These are phyloP conservation scores for Callyntrura guangdongensis DNA, from an alignment of 2,888 invertebrate genomes.

Conservation along the genomic window DNA sequence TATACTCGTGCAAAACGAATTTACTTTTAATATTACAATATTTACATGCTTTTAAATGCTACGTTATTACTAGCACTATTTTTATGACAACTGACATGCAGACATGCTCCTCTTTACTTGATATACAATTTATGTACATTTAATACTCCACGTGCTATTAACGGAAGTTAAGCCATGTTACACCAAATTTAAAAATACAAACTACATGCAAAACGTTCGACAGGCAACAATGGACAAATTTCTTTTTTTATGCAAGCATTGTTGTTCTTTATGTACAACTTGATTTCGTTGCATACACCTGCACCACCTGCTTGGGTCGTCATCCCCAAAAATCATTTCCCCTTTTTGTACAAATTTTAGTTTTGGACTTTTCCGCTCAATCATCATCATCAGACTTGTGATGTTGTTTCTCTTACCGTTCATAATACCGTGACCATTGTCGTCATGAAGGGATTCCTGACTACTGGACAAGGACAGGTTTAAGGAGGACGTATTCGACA, in stretches of 20 bases:
- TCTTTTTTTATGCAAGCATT: neutral
- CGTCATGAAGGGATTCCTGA: conserved; percentile 73
- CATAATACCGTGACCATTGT: conserved; percentile 57
- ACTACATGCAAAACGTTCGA: neutral
- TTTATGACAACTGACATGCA: neutral
- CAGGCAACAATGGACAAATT: neutral
- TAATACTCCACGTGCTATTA: neutral
- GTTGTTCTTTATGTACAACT: neutral
- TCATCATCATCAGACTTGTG: neutral
- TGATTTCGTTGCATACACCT: too few relatives aligned
- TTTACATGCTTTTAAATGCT: neutral
- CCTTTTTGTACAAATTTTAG: neutral
- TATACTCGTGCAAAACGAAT: neutral
- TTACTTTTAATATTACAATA: neutral
- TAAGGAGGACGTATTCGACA: conserved; percentile 37
- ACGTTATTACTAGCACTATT: neutral
- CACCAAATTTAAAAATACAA: neutral
- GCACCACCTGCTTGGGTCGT: too few relatives aligned
- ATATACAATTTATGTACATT: neutral
- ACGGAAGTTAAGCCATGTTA: neutral
- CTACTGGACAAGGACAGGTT: conserved; percentile 70
- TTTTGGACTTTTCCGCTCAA: neutral
- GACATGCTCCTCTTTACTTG: neutral
- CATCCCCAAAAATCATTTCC: too few relatives aligned
- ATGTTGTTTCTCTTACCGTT: conserved; percentile 66